These are phyloP conservation scores for Limenitis camilla DNA, from an alignment of 2,888 invertebrate genomes.

Conservation along the genomic window DNA sequence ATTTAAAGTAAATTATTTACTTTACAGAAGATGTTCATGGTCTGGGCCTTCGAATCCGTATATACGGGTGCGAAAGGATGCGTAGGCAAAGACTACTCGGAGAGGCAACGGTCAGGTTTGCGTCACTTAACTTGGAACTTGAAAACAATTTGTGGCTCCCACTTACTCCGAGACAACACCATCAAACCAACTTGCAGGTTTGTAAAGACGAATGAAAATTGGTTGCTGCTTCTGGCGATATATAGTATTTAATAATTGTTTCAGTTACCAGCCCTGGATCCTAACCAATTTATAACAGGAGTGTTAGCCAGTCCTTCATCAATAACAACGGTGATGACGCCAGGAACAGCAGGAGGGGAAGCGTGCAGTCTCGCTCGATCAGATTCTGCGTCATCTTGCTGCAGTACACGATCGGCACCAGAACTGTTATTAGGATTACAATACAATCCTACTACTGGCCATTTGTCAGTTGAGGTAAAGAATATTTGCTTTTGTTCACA, in stretches of 20 bases:
- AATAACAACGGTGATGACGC: constrained; percentile 44
- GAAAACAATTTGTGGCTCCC: constrained; percentile 94
- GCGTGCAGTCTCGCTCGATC: constrained; percentile 87
- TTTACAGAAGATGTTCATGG: constrained; percentile 90
- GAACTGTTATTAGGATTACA: constrained; percentile 93
- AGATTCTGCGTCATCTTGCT: constrained; percentile 95
- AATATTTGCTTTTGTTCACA: no score
- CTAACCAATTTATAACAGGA: constrained; percentile 49
- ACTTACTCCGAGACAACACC: constrained; percentile 79
- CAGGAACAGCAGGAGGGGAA: constrained; percentile 42
- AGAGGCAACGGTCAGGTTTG: constrained; percentile 92
- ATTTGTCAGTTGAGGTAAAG: constrained; percentile 92
- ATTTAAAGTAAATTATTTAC: not conserved
- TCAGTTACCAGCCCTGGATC: constrained; percentile 57
- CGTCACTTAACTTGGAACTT: constrained; percentile 89
- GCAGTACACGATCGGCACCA: constrained; percentile 92
- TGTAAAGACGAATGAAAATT: not conserved
- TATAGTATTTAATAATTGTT: not conserved
- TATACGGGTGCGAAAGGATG: constrained; percentile 95
- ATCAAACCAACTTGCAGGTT: constrained; percentile 52
- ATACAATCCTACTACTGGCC: constrained; percentile 94
- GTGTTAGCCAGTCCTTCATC: constrained; percentile 58
- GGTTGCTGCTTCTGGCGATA: no score
- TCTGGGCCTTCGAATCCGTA: constrained; percentile 90
- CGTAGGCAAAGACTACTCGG: constrained; percentile 92